Conservation (phyloP, 92 coral and sea anemone genomes). For the Montipora capitata region DNA sequence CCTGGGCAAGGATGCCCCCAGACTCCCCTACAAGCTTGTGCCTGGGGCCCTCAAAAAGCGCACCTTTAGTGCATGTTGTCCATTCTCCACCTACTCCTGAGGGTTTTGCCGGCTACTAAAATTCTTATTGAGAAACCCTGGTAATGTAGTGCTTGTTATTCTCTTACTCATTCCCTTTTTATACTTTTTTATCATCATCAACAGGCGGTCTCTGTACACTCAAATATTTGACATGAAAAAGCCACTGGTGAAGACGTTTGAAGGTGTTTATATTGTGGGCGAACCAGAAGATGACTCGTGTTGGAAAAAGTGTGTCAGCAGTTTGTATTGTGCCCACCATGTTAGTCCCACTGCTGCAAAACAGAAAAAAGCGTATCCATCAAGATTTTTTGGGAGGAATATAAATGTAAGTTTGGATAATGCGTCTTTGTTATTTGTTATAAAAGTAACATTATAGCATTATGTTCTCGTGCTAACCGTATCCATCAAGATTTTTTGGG, state of each 20-base stretch:
- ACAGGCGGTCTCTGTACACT: conserved; percentile 89
- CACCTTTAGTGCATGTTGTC: too few species aligned
- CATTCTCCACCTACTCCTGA: too few species aligned
- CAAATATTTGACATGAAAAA: conserved; percentile 88
- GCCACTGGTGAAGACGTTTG: conserved; percentile 70
- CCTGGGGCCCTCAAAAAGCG: too few species aligned
- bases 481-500: conserved; percentile 34
- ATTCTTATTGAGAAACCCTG: too few species aligned
- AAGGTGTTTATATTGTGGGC: conserved; percentile 78
- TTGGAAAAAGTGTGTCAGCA: conserved; percentile 85
- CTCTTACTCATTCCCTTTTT: not conserved
- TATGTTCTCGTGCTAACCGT: too few species aligned
- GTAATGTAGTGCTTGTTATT: too few species aligned
- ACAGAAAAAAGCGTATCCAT: conserved; percentile 37
- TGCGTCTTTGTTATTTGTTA: too few species aligned
- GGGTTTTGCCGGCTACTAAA: too few species aligned
- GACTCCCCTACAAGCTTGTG: too few species aligned
- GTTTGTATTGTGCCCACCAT: conserved; percentile 85
- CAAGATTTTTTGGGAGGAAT: conserved; percentile 43
- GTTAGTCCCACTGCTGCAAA: conserved; percentile 73
- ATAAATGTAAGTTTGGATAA: conserved; percentile 54
- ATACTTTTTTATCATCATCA: not conserved
- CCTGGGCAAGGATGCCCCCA: too few species aligned
- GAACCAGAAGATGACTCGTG: conserved; percentile 71
- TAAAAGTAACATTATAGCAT: too few species aligned